Percentiles rank a stretch among this genome's conserved stretches.
phyloP scores from a whole-genome alignment of 1,140 invertebrate species.

The Neuroterus valhalla region DNA sequence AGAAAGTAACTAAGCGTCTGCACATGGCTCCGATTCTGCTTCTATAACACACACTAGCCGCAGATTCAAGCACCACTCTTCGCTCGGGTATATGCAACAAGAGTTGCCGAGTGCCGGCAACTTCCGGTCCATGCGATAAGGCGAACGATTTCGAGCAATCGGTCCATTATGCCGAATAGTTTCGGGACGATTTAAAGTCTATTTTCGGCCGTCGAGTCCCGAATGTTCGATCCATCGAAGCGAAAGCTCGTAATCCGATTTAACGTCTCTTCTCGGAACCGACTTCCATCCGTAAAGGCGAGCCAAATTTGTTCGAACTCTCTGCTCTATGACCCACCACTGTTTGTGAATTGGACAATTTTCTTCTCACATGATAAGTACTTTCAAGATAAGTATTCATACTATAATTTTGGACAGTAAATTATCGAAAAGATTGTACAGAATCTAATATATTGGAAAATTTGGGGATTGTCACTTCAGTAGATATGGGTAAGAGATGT shows the following conservation, averaged over 20 bases:
- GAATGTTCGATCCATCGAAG: constrained; percentile 56
- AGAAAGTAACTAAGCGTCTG: constrained; percentile 56
- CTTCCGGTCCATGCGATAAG: constrained; percentile 55
- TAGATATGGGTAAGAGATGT: too few relatives aligned
- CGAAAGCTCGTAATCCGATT: constrained; percentile 53
- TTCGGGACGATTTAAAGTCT: constrained; percentile 57
- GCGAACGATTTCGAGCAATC: constrained; percentile 52
- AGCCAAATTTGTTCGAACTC: constrained; percentile 40
- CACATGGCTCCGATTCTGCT: constrained; percentile 58
- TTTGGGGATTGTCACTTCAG: too few relatives aligned
- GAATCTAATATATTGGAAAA: too few relatives aligned
- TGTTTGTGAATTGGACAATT: neutral
- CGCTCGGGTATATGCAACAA: constrained; percentile 52
- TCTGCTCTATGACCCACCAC: neutral
- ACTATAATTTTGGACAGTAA: neutral
- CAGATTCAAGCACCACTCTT: constrained; percentile 43
- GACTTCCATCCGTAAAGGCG: constrained; percentile 45
- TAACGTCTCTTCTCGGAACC: constrained; percentile 50
- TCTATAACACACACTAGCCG: constrained; percentile 43
- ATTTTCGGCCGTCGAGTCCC: constrained; percentile 54
- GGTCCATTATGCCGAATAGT: constrained; percentile 57
- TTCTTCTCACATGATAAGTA: neutral
- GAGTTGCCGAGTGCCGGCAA: constrained; percentile 47
- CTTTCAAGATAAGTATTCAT: too few relatives aligned
- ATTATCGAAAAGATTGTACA: neutral